Base-by-base conservation (phyloP, 1,140 invertebrate species). In the Scaptomyza hsui region DNA sequence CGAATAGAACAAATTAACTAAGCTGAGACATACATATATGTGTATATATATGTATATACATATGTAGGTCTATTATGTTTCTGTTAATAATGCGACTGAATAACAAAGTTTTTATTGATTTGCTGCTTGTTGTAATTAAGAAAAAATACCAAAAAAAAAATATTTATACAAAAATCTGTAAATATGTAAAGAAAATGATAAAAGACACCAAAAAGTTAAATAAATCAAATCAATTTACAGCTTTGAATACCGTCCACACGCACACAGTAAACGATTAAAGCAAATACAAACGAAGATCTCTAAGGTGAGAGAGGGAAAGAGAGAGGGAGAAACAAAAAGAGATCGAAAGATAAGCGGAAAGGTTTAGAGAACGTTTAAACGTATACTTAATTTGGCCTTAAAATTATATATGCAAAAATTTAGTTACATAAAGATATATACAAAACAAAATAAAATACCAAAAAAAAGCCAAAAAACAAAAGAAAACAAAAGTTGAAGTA, bases 221-320 rank as follows among this genome's bases (percentile, higher is more conserved):
- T 72, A 88, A 82, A 82, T 83, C 72, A 78, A 80, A 79, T 89
- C 83, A 88, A 90, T 86, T 89, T 90, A 90, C 86, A 90, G 89
- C 89, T 90, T 90, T 90, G 89, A 90, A 90, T 82, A 90, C 89
- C 89, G 89, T 90, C 89, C 89, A 90, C 89, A 89, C 89, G 86
- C 86, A 89, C 77, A 86, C 86, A 89, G 69, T 72, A 89, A 82
- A 80, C 45, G 63, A 72, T 68, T 60, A 70, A 44, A 79, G 45
- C 72, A 56, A 63, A 60, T 61, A 71, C 48, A 71, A 44, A 29
- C 26, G 29, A 65, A 41, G 57, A 69, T 61, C 56, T 61, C 64
- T 41, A 29, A 47, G 19, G 52, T 44, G 41, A 52, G 21, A 49
- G 32, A 59, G 32, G 44, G 26, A 53, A 18, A 13, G 24, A 48